Percentiles rank a stretch among this genome's conserved stretches.
Conservation (phyloP, 2,888 invertebrate genomes). For the Cepaea hortensis region DNA sequence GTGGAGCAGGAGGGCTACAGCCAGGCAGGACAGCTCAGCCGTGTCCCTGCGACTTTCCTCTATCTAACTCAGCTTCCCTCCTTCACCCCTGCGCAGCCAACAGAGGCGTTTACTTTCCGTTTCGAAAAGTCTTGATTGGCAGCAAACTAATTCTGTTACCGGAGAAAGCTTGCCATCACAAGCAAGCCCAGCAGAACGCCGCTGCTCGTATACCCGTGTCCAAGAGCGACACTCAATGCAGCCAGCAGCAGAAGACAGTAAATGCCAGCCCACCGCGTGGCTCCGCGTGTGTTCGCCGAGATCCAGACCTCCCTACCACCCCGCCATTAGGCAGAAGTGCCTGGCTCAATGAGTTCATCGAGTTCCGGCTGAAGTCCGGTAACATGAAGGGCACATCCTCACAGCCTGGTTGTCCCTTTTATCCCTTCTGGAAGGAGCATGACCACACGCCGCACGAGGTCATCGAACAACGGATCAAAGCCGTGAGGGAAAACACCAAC, state of each 20-base stretch:
- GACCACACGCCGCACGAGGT: neutral
- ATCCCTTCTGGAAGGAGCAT: neutral
- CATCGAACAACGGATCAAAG: neutral
- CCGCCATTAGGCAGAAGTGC: conserved; percentile 17
- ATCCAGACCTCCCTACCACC: conserved; percentile 17
- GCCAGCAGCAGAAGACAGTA: neutral
- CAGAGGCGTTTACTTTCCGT: neutral
- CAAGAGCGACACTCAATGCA: no score
- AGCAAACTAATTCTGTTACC: conserved; percentile 3
- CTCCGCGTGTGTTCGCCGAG: neutral
- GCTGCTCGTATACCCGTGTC: neutral
- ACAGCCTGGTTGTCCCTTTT: neutral
- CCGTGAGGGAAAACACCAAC: neutral
- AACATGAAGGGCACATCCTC: neutral
- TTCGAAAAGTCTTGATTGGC: conserved; percentile 30
- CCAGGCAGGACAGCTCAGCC: neutral
- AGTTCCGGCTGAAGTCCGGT: neutral
- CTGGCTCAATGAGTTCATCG: conserved; percentile 9
- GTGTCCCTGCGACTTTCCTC: neutral
- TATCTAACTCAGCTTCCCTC: neutral
- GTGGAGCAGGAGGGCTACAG: no score
- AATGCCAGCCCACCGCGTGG: no score
- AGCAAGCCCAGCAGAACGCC: neutral
- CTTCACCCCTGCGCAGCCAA: neutral
- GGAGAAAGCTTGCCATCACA: neutral